Evolutionary conservation across 2,797 vertebrate genomes (phyloP), one percentile per base, ranked within the genome.

Genomic region (Chrysolophus pictus): DNA sequence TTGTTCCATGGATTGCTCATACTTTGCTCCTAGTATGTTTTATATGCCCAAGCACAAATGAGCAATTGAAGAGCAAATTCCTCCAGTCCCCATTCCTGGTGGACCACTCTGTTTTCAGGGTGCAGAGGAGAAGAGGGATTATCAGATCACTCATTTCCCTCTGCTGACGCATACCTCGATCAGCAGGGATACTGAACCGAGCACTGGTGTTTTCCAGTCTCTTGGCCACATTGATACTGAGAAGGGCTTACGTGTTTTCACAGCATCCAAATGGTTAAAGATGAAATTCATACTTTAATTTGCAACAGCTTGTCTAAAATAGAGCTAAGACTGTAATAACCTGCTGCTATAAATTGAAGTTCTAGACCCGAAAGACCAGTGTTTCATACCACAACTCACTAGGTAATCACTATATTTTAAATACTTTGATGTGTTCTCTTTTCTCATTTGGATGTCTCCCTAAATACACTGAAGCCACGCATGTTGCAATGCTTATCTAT

Each of bases 381-480:
- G 42, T 56, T 78, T 89, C 29, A n/a, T 37, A 18, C 29, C 24
- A 59, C 47, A 90, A 16, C 37, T 80, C 10, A 2, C 46, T 53
- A 80, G 92, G 63, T 59, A 31, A 55, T 90, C 53, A 49, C 29
- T 47, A 1, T 72, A 18, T 67, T 47, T 59, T 49, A 65, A 77
- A 33, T 78, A 59, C 19, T 89, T 89, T 11, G 33, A 18, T 86
- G 83, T 87, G 39, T 93, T 86, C 37, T 93, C 68, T 94, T 93
- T 96, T 95, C 55, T 90, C 68, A 90, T 95, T 95, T 95, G 93
- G 75, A 92, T 96, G 87, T 31, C 44, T 77, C 75, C 85, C 65
- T 94, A 78, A 84, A 76, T 93, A 44, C 53, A 35, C 37, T 95
- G 79, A 95, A 84, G 81, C 91, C 21, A 41, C 90, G 95, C 95